These are phyloP conservation scores for Sapajus apella DNA, from an alignment of 2,113 vertebrate genomes.

Conservation along the genomic window DNA sequence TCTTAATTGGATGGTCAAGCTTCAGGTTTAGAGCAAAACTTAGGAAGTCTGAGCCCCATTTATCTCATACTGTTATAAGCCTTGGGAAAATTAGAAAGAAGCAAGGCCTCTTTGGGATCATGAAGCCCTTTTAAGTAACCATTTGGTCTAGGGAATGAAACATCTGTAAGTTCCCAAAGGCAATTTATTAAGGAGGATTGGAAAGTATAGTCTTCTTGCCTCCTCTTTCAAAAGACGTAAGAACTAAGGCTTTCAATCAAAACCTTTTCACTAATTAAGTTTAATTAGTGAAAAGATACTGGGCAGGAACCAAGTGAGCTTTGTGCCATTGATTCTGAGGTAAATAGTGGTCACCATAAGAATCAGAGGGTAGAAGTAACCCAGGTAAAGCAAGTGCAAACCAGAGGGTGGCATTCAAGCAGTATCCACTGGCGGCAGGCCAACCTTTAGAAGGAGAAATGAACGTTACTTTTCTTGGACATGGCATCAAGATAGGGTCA, in stretches of 20 bases:
- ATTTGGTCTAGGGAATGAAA: neutral
- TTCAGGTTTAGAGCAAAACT: neutral
- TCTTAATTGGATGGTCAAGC: neutral
- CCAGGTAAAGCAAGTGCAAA: neutral
- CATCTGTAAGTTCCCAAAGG: neutral
- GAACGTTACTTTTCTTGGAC: too few species aligned
- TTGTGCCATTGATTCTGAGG: neutral
- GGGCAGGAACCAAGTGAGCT: neutral
- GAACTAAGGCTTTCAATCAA: neutral
- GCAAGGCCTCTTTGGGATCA: neutral
- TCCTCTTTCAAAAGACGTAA: neutral
- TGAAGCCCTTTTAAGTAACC: neutral
- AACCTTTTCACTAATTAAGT: neutral
- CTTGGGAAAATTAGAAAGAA: neutral
- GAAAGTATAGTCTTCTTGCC: neutral
- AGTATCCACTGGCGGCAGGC: too few species aligned
- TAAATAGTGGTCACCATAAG: neutral
- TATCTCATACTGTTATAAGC: neutral
- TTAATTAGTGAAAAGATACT: neutral
- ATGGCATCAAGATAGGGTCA: rapidly evolving
- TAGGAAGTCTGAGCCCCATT: neutral
- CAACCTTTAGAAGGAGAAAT: neutral
- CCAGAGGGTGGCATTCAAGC: neutral
- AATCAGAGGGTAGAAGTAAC: neutral
- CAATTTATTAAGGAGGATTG: neutral